phyloP scores from a whole-genome alignment of 2,888 invertebrate genomes.

The Idaea biselata region DNA sequence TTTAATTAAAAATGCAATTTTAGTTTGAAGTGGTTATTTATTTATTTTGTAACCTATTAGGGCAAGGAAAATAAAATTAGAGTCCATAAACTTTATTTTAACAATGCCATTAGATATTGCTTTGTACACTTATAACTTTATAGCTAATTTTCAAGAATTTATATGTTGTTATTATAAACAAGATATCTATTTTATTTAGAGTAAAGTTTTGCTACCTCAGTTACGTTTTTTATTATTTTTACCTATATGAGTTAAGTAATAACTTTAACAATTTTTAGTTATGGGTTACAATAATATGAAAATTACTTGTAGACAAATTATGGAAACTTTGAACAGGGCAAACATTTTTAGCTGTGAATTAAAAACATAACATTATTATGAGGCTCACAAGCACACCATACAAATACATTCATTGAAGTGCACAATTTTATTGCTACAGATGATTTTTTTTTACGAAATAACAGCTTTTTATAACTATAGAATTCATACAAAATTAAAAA shows the following conservation, averaged over 20 bases:
- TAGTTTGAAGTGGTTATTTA: too few relatives aligned
- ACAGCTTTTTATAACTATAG: not conserved
- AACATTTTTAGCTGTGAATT: not conserved
- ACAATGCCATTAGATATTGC: too few relatives aligned
- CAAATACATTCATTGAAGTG: not conserved
- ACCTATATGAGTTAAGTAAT: not conserved
- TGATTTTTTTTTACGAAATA: not conserved
- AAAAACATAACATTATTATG: conserved; percentile 35
- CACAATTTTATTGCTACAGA: not conserved
- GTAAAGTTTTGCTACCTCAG: too few relatives aligned
- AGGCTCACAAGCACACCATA: conserved; percentile 35
- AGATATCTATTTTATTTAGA: too few relatives aligned
- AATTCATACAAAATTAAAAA: conserved; percentile 58
- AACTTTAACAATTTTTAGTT: not conserved
- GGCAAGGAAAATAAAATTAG: too few relatives aligned
- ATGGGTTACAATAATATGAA: not conserved
- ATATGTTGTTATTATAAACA: too few relatives aligned
- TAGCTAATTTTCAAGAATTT: too few relatives aligned
- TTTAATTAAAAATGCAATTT: too few relatives aligned
- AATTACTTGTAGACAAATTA: not conserved
- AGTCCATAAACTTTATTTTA: too few relatives aligned
- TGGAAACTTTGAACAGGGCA: not conserved
- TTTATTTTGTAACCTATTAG: too few relatives aligned
- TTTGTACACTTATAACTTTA: too few relatives aligned
- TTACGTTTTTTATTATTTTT: too few relatives aligned